Base-by-base conservation (phyloP, 2,888 invertebrate species). In the Tenthredo mesomela region DNA sequence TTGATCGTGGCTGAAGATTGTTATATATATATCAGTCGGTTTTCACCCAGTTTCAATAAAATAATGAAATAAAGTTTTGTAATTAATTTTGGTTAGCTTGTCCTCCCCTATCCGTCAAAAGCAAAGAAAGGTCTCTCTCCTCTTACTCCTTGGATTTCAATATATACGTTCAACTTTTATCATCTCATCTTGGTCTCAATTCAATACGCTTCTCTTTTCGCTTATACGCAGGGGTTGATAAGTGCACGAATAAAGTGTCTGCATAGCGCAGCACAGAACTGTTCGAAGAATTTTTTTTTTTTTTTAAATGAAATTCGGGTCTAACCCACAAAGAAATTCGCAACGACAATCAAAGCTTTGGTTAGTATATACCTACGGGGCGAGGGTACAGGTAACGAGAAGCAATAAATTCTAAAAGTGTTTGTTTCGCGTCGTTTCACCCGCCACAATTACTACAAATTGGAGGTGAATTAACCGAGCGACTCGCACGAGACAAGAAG, bases 1-100 rank as follows among this genome's bases (percentile, higher is more conserved):
- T 43, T 86, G 87, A 87, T 85, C 85, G 85, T 84, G 75, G 85
- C 86, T 84, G 75, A 85, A 77, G 70, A 85, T 84, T 84, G 84
- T 71, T 77, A 18, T 33, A 33, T 33, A 33, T 33, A 33, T 73
- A 10, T 67, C 29, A 37, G 29, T 29, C 0, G 15, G n/a, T 58
- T 54, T 18, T 58, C 12, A 21, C 47, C 54, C 33, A 47, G 15
- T 54, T 12, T 54, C 58, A 47, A 54, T 37, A 47, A 75, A 75
- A 37, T 75, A 61, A 82, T 65, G 65, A 33, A 65, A 82, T 43
- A 65, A 82, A 82, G 50, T 82, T 82, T 43, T 65, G 12, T 29
- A 65, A 82, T 82, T 82, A 82, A 65, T 65, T 82, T 58, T 70
- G n/a, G 61, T 70, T 18, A 18, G 33, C 47, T 15, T 47, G 15